Percentiles rank a stretch among this genome's conserved stretches.
Evolutionary conservation across 2,888 invertebrate genomes (phyloP).

Genomic region (Eupithecia vulgata): DNA sequence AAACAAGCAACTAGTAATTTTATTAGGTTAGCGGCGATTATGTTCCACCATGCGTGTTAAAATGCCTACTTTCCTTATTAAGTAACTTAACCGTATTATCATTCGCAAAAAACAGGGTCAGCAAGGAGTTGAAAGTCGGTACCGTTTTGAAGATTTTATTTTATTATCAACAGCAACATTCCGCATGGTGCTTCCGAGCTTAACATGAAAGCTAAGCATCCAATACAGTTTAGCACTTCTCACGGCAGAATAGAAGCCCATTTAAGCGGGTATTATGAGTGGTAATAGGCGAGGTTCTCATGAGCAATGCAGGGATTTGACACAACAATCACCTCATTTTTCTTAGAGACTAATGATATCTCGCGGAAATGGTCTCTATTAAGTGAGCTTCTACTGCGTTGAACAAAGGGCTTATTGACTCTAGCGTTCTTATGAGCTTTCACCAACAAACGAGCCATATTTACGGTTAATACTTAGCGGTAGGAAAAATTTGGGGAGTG

Average conservation of each 20-base stretch:
- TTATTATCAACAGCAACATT: constrained; percentile 36
- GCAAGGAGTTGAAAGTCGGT: constrained; percentile 49
- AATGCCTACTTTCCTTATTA: constrained; percentile 47
- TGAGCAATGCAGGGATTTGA: constrained; percentile 62
- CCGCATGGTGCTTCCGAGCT: constrained; percentile 41
- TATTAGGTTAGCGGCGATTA: constrained; percentile 47
- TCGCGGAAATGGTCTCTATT: constrained; percentile 63
- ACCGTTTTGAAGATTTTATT: constrained; percentile 45
- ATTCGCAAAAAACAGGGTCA: constrained; percentile 50
- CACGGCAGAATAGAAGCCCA: constrained; percentile 54
- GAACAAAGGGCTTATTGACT: constrained; percentile 44
- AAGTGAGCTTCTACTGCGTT: constrained; percentile 52
- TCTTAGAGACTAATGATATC: constrained; percentile 66
- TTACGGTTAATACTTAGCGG: not conserved
- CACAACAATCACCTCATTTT: constrained; percentile 71
- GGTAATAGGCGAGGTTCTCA: constrained; percentile 68
- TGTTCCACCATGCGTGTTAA: constrained; percentile 48
- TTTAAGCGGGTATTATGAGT: constrained; percentile 47
- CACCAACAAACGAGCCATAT: constrained; percentile 3
- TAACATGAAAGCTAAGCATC: constrained; percentile 44
- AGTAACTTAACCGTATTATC: constrained; percentile 39
- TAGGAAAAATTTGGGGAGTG: not conserved
- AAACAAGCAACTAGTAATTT: constrained; percentile 46
- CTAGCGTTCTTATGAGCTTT: constrained; percentile 39
- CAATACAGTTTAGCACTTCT: constrained; percentile 58